Base-by-base conservation (phyloP, 2,888 invertebrate genomes). In the Celastrina argiolus region DNA sequence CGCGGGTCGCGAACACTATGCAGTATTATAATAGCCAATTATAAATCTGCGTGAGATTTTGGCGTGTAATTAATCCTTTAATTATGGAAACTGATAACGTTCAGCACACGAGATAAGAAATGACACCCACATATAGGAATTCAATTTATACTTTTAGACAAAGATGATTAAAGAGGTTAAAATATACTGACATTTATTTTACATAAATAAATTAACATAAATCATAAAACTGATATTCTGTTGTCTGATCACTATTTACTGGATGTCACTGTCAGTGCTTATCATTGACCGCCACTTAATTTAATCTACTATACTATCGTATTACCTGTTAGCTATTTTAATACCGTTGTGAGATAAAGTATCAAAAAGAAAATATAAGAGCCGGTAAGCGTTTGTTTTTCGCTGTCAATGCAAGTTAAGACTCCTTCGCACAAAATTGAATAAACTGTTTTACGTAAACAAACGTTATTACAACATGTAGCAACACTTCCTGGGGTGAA, bases 1-100 rank as follows among this genome's bases (percentile, higher is more conserved):
- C 78, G 78, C 77, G 82, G 80, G 79, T 80, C 79, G 81, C 78
- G 74, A 76, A 73, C 72, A 68, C 71, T 69, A 66, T 71, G 72
- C 74, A 71, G 70, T 71, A 72, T 73, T 73, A 72, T 73, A 69
- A 71, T 66, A 71, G 71, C 69, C 71, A 73, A 73, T 74, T 72
- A 68, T 71, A 68, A 71, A 69, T 73, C 68, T 63, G 39, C 14
- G 10, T 36, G 26, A 28, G 36, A 61, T 16, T 39, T 39, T 12
- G 14, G 16, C 18, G 51, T 51, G 22, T 51, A 22, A 61, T 39
- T 39, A 5, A 39, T 26, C 22, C 12, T 34, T 45, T 2, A 45
- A 45, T 45, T 45, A 18, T 16, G 10, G 16, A 18, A 45, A 45
- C 18, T 18, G 36, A 36, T 36, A 36, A 18, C 18, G 2, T 8